These are phyloP conservation scores for Acrocephalus scirpaceus DNA, from an alignment of 2,797 vertebrate species.

Conservation along the genomic window DNA sequence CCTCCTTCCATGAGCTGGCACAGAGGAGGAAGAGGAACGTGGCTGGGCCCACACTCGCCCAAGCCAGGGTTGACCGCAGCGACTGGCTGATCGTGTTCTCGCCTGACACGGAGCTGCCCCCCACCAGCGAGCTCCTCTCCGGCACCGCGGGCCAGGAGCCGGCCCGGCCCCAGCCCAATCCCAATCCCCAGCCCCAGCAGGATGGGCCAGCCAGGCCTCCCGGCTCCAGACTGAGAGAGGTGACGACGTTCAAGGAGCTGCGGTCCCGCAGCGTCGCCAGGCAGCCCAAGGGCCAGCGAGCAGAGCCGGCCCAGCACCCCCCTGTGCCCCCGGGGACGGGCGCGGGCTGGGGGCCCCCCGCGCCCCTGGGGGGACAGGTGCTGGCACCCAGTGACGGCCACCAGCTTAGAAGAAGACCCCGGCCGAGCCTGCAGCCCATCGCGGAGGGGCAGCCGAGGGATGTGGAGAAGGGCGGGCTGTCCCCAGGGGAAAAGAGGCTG, in stretches of 20 bases:
- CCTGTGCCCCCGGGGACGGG: accelerated
- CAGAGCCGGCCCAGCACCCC: not conserved
- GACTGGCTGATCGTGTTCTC: conserved; percentile 97
- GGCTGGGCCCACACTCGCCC: conserved; percentile 51
- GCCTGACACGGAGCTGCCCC: conserved; percentile 84
- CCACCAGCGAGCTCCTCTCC: conserved; percentile 46
- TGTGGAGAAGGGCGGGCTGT: conserved; percentile 11
- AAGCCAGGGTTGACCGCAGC: conserved; percentile 81
- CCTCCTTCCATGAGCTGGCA: conserved; percentile 91
- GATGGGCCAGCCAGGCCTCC: not conserved
- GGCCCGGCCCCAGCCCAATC: not conserved
- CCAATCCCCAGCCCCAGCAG: not conserved
- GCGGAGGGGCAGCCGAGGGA: conserved; percentile 64
- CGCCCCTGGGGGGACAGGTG: not conserved
- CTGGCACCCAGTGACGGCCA: conserved; percentile 26
- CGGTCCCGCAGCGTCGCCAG: conserved; percentile 76
- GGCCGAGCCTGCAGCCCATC: conserved; percentile 81
- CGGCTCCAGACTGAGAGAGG: conserved; percentile 58
- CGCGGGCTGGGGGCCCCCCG: not conserved
- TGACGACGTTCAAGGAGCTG: conserved; percentile 90
- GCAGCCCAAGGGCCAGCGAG: conserved; percentile 70
- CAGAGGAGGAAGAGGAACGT: conserved; percentile 81
- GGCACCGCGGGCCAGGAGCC: not conserved
- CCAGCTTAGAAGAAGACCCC: conserved; percentile 66
- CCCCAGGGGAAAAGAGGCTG: conserved; percentile 44